A percentile compares a stretch with the other conserved stretches of the same genome.
These are phyloP conservation scores for Anas bernieri DNA, from an alignment of 2,797 vertebrate genomes.

Conservation along the genomic window DNA sequence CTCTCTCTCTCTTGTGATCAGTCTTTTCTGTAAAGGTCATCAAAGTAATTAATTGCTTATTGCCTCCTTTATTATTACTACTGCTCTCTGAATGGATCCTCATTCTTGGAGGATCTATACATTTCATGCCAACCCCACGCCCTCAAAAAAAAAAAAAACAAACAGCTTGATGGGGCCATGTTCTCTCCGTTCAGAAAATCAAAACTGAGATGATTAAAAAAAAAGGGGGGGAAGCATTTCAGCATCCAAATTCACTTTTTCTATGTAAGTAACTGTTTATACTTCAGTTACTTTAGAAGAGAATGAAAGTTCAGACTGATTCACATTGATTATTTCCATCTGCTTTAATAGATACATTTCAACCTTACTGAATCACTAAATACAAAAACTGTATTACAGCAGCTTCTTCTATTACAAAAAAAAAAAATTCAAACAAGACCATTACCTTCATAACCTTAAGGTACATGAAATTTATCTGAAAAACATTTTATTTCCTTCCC, in stretches of 20 bases:
- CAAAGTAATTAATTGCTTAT: conserved; percentile 12
- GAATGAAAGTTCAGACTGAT: conserved; percentile 54
- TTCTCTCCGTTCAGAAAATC: not conserved
- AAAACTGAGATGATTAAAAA: not conserved
- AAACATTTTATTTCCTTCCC: conserved; percentile 63
- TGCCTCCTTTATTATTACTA: conserved; percentile 47
- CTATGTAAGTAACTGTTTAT: conserved; percentile 3
- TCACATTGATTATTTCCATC: conserved; percentile 55
- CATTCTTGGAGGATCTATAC: not conserved
- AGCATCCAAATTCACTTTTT: conserved; percentile 24
- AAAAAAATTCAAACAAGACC: not conserved
- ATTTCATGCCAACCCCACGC: not conserved
- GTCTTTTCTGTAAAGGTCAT: not conserved
- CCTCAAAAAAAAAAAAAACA: not conserved
- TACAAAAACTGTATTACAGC: conserved; percentile 64
- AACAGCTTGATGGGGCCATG: not conserved
- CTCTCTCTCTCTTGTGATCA: not conserved
- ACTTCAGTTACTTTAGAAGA: conserved; percentile 51
- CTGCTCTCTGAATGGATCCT: not conserved
- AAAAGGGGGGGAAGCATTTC: not conserved
- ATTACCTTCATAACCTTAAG: conserved; percentile 70
- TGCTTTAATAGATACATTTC: conserved; percentile 59
- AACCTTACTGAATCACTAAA: conserved; percentile 51
- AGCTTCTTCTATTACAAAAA: conserved; percentile 78
- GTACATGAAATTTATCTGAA: conserved; percentile 81